Evolutionary conservation across 2,797 vertebrate genomes (phyloP).

Genomic region (Cossypha caffra): DNA sequence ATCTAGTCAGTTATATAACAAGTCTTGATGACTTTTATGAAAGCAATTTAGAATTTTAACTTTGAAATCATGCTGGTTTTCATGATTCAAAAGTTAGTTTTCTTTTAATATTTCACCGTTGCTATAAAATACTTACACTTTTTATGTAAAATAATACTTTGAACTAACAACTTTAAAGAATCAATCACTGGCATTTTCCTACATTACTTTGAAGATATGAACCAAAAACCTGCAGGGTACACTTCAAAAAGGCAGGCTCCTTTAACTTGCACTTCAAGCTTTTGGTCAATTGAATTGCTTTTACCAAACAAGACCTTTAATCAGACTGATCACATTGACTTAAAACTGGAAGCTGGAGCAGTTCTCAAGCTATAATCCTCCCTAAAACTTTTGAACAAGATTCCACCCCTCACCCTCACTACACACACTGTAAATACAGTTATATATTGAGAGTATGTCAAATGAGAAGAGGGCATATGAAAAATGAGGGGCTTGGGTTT

Average conservation of each 20-base stretch:
- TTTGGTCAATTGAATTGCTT: conserved; percentile 72
- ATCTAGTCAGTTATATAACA: conserved; percentile 69
- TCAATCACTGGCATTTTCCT: conserved; percentile 70
- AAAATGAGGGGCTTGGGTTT: not conserved
- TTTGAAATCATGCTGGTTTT: conserved; percentile 70
- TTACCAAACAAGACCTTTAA: conserved; percentile 74
- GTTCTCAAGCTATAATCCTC: conserved; percentile 44
- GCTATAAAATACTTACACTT: conserved; percentile 69
- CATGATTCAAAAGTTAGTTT: conserved; percentile 56
- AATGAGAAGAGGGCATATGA: not conserved
- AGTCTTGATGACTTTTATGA: conserved; percentile 49
- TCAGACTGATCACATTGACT: conserved; percentile 65
- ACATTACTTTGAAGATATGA: conserved; percentile 64
- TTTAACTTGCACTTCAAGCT: conserved; percentile 56
- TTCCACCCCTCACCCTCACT: no score
- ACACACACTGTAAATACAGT: not conserved
- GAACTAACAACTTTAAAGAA: conserved; percentile 79
- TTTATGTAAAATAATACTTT: conserved; percentile 79
- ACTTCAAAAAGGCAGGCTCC: conserved; percentile 63
- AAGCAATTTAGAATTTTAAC: conserved; percentile 67
- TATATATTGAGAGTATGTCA: not conserved
- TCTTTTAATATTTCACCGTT: conserved; percentile 66
- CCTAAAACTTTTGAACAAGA: conserved; percentile 8
- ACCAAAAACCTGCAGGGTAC: conserved; percentile 68
- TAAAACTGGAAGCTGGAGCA: conserved; percentile 36